Conservation (phyloP, 2,797 vertebrate species). For the Labroides dimidiatus region DNA sequence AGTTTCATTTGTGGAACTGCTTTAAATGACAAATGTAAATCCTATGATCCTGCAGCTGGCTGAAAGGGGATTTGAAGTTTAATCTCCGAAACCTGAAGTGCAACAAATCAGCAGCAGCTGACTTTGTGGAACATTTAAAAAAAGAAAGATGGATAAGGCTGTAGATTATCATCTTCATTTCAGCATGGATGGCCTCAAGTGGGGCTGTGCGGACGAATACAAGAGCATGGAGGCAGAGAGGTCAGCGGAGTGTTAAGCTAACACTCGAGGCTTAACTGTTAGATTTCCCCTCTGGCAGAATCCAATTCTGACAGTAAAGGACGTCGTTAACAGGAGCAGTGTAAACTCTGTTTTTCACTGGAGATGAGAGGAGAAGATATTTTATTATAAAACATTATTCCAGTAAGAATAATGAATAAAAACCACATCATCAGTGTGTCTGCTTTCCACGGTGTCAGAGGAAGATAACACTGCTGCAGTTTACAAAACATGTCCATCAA, state of each 20-base stretch:
- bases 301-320: conserved; percentile 6
- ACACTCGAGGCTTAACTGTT: conserved; percentile 6
- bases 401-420: no score
- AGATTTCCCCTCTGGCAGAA: conserved; percentile 14
- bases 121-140: conserved; percentile 12
- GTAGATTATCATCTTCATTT: conserved; percentile 48
- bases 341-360: no score
- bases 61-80: conserved; percentile 25
- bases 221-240: conserved; percentile 16
- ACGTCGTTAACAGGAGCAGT: no score
- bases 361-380: no score
- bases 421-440: no score
- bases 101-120: conserved; percentile 33
- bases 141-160: conserved; percentile 44
- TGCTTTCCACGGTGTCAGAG: no score
- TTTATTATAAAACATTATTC: no score
- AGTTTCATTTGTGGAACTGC: conserved; percentile 5
- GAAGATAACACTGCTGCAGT: no score
- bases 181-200: conserved; percentile 14
- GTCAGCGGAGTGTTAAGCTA: conserved; percentile 19
- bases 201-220: conserved; percentile 40
- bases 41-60: neutral
- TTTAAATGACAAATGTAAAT: conserved; percentile 50
- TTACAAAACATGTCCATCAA: no score
- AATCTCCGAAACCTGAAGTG: conserved; percentile 20